These are phyloP conservation scores for Rhagium mordax DNA, from an alignment of 2,888 invertebrate species.

Conservation along the genomic window DNA sequence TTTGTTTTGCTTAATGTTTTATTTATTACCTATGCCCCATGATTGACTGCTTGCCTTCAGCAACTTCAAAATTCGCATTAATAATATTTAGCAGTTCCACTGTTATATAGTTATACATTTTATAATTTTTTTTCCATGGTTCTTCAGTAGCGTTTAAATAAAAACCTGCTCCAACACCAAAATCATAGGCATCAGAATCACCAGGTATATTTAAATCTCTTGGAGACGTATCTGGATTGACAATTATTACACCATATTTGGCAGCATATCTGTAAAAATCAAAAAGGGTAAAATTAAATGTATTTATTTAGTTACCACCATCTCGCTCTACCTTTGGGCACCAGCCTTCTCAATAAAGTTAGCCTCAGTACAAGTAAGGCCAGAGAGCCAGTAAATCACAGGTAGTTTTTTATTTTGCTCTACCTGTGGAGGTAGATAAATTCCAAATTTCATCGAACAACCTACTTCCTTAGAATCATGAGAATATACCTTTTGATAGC, in stretches of 20 bases:
- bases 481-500: constrained; percentile 87
- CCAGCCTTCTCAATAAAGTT: constrained; percentile 97
- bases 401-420: constrained; percentile 79
- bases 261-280: constrained; percentile 80
- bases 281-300: background rate
- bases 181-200: constrained; percentile 94
- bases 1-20: background rate
- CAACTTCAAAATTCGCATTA: constrained; percentile 81
- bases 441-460: constrained; percentile 94
- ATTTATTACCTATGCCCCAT: constrained; percentile 83
- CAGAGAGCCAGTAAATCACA: constrained; percentile 92
- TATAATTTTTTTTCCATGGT: constrained; percentile 95
- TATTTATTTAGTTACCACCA: background rate
- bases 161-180: constrained; percentile 96
- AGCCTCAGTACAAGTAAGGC: constrained; percentile 93
- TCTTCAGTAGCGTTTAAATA: constrained; percentile 93
- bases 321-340: constrained; percentile 79
- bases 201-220: constrained; percentile 91
- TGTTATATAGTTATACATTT: constrained; percentile 96
- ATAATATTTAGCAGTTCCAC: constrained; percentile 86
- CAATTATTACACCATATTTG: constrained; percentile 87
- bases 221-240: constrained; percentile 97
- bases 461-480: constrained; percentile 85
- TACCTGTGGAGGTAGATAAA: constrained; percentile 88
- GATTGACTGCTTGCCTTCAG: constrained; percentile 78